Base-by-base conservation (phyloP, 2,797 vertebrate species). In the Darevskia nairensis region DNA sequence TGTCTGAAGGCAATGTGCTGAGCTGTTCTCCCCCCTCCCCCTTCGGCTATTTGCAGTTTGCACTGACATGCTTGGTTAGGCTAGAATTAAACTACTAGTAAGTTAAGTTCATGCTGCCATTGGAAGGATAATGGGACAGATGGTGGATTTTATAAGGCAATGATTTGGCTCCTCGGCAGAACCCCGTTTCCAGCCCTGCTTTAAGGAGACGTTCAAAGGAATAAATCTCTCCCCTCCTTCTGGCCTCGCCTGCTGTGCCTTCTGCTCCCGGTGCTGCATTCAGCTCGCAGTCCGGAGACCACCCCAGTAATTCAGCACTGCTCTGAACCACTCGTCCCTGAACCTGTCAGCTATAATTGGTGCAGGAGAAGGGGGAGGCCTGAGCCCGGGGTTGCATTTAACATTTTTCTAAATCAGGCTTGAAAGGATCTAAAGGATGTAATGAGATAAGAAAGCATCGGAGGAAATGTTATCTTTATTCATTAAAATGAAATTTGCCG, bases 401-500 rank as follows among this genome's bases (percentile, higher is more conserved):
- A 87, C 88, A 32, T 89, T 88, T 92, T 91, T 89, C 89, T 94
- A 93, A 94, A 92, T 90, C 86, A 72, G 59, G 4, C 6, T 80
- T 93, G 85, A 92, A 93, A 91, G 76, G 69, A 87, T 77, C 89
- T 84, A 92, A 91, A 61, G 69, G 17, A 6, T 82, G 11, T 90
- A 74, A 74, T 90, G 87, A 93, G 89, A 86, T 66, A n/a, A 46
- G 76, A 90, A 0, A 92, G 7, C 35, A 46, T 35, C 75, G 84
- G 88, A 90, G 21, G 39, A 80, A 94, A 89, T 91, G 83, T 44
- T 93, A 90, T 81, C 92, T 94, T 95, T 91, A 87, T 87, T 94
- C 66, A 93, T 93, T 93, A 92, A 89, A 94, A 94, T 84, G 87
- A 88, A 92, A 61, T 87, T 82, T 89, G 19, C 83, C 29, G 17